Base-by-base conservation (phyloP, 2,113 vertebrate species). In the Cyprichromis sp. region DNA sequence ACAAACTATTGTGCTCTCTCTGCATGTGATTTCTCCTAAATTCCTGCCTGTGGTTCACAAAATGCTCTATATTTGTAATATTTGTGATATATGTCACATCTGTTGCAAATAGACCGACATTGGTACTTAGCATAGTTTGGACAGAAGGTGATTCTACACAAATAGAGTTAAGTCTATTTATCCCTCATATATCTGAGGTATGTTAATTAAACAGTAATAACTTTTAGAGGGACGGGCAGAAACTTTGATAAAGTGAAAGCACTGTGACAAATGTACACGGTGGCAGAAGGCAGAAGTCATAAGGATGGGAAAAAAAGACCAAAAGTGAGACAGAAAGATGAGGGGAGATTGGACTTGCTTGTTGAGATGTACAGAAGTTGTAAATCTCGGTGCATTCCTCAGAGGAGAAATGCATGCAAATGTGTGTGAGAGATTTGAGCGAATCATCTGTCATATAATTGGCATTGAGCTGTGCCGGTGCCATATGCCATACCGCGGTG, bases 371-470 rank as follows among this genome's bases (percentile, higher is more conserved):
- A 19, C 21, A 91, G 66, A 87, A 89, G 84, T 13, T 53, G 47
- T 61, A 61, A 29, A 61, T 61, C 54, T 61, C 9, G 2, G 17
- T 90, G 63, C 88, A 94, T 92, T 91, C 90, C 83, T 88, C 24
- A 63, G 38, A 88, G 54, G 24, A 87, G 85, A 83, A 42, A 52
- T 80, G 59, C 34, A 83, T 50, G 24, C 50, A 81, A 63, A 55
- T 42, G 13, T 59, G 21, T 81, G 45, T 59, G 26, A 13, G 61
- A 83, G 55, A 89, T 84, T 54, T 80, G 54, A 89, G 61, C 4
- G 53, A 66, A 76, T 91, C 81, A 81, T 83, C 87, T 82, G 81
- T 82, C 73, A 55, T 81, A 38, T 82, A 54, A 45, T 80, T 86
- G 63, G 81, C 87, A 86, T 89, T 53, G 87, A 87, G 57, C 85